Conservation (phyloP, 2,888 invertebrate species). For the Synergus gifuensis region DNA sequence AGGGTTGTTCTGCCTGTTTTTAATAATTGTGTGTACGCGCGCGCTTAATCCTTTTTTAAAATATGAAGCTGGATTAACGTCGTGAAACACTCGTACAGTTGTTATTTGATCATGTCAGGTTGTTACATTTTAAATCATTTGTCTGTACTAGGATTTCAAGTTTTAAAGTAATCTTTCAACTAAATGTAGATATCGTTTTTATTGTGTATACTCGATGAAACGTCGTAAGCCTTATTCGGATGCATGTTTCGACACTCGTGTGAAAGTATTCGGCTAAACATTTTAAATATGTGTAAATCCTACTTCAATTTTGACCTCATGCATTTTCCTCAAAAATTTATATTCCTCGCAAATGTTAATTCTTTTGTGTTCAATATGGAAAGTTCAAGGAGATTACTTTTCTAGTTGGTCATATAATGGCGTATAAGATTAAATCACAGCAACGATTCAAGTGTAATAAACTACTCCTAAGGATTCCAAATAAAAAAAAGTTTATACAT, state of each 20-base stretch:
- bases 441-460: conserved; percentile 36
- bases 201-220: conserved; percentile 3
- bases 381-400: conserved; percentile 26
- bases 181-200: conserved; percentile 40
- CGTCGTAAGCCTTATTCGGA: conserved; percentile 11
- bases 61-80: conserved; percentile 13
- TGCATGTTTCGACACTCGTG: conserved; percentile 29
- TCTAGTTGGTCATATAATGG: conserved; percentile 38
- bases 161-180: conserved; percentile 30
- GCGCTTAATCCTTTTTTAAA: conserved; percentile 31
- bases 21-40: conserved; percentile 15
- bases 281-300: conserved; percentile 34
- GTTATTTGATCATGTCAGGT: conserved; percentile 16
- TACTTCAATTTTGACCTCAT: conserved; percentile 23
- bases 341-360: neutral
- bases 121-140: conserved; percentile 23
- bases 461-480: conserved; percentile 30
- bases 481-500: conserved; percentile 35
- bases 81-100: neutral
- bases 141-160: conserved; percentile 11
- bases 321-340: conserved; percentile 15
- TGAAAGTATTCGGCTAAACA: conserved; percentile 39
- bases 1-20: conserved; percentile 1
- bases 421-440: conserved; percentile 3
- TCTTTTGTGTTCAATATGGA: conserved; percentile 27